These are phyloP conservation scores for Bombycilla garrulus DNA, from an alignment of 2,113 vertebrate species.

Conservation along the genomic window DNA sequence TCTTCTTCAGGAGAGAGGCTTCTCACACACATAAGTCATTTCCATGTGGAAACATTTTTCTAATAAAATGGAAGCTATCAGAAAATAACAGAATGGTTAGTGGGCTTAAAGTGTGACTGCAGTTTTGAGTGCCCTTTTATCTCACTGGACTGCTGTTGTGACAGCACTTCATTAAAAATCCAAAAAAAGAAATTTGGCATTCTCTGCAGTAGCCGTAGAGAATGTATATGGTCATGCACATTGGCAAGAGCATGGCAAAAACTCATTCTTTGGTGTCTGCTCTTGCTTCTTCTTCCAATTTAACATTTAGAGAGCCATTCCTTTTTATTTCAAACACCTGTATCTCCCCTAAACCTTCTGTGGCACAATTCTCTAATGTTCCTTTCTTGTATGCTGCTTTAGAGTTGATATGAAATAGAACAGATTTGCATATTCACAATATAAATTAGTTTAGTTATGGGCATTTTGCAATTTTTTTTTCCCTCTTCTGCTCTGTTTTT, in stretches of 20 bases:
- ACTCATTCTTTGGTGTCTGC: neutral
- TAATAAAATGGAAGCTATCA: neutral
- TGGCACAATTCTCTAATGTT: neutral
- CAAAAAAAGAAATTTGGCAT: neutral
- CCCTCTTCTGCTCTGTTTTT: neutral
- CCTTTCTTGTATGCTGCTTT: neutral
- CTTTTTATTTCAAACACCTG: constrained; percentile 37
- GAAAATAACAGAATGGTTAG: neutral
- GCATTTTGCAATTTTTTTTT: neutral
- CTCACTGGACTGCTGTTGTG: neutral
- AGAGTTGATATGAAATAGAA: neutral
- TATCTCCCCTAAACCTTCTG: neutral
- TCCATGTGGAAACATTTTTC: neutral
- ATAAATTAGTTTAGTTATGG: neutral
- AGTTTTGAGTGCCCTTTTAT: neutral
- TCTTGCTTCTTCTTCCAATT: neutral
- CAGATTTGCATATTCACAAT: neutral
- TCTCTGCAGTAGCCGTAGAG: neutral
- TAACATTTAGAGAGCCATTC: neutral
- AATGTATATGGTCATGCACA: neutral
- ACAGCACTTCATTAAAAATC: neutral
- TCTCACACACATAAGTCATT: neutral
- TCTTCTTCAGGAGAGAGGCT: neutral
- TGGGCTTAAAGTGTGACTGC: neutral
- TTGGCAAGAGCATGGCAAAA: neutral